Evolutionary conservation across 2,888 invertebrate species (phyloP).

Genomic region (Andrena haemorrhoa): DNA sequence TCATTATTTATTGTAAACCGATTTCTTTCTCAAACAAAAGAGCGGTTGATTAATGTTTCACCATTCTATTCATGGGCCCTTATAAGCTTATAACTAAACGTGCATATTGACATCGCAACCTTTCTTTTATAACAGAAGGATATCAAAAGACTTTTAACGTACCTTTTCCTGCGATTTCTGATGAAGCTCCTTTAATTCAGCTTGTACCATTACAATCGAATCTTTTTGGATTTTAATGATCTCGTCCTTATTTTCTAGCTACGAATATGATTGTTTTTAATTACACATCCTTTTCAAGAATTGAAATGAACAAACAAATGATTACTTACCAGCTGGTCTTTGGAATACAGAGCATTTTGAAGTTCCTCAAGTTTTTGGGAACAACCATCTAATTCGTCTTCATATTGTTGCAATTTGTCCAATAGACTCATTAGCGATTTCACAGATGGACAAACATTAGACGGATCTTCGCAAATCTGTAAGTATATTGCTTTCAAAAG

Average conservation of each 20-base stretch:
- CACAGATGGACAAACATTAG: slow-evolving; percentile 49
- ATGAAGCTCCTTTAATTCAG: slow-evolving; percentile 79
- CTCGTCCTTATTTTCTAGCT: slow-evolving; percentile 81
- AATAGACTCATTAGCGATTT: slow-evolving; percentile 61
- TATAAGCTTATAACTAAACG: too few relatives aligned
- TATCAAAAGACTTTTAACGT: slow-evolving; percentile 24
- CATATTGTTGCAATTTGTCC: slow-evolving; percentile 73
- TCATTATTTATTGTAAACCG: not conserved
- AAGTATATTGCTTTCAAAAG: slow-evolving; percentile 21
- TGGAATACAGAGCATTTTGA: slow-evolving; percentile 77
- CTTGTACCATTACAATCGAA: slow-evolving; percentile 79
- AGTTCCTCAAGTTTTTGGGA: slow-evolving; percentile 77
- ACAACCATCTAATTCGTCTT: slow-evolving; percentile 72
- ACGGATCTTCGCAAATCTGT: slow-evolving; percentile 70
- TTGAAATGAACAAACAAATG: slow-evolving; percentile 8
- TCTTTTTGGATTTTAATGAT: slow-evolving; percentile 82
- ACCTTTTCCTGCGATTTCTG: slow-evolving; percentile 81
- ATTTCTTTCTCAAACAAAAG: not conserved
- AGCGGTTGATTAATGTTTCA: too few relatives aligned
- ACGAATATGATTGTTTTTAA: slow-evolving; percentile 6
- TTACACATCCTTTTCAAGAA: slow-evolving; percentile 7
- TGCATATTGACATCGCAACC: not conserved
- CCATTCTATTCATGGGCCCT: too few relatives aligned
- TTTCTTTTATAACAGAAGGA: too few relatives aligned
- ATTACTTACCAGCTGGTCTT: slow-evolving; percentile 80